phyloP scores from a whole-genome alignment of 2,888 invertebrate species.

The Lissonota sp. region DNA sequence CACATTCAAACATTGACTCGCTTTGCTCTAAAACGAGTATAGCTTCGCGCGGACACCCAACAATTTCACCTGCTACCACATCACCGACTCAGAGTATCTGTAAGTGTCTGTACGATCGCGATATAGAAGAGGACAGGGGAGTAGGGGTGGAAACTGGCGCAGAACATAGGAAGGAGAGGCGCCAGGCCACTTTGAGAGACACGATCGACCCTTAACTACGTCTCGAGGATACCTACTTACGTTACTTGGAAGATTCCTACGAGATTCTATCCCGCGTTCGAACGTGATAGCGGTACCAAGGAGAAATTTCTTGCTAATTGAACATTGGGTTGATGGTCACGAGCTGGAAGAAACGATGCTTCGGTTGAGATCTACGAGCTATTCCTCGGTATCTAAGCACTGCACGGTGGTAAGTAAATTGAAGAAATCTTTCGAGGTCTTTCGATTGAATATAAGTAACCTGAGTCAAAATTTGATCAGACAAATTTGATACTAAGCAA shows the following conservation, averaged over 20 bases:
- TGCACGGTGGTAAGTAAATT: slow-evolving; percentile 12
- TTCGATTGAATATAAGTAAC: background rate
- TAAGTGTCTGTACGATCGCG: slow-evolving; percentile 19
- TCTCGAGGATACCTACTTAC: slow-evolving; percentile 58
- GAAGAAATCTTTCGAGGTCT: background rate
- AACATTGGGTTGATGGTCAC: slow-evolving; percentile 47
- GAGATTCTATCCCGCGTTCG: slow-evolving; percentile 53
- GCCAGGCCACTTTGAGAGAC: slow-evolving; percentile 80
- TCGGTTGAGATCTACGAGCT: background rate
- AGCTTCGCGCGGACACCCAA: slow-evolving; percentile 29
- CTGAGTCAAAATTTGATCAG: background rate
- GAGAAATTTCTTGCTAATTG: slow-evolving; percentile 54
- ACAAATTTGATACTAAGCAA: background rate
- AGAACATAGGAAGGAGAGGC: slow-evolving; percentile 72
- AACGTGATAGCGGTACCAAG: slow-evolving; percentile 51
- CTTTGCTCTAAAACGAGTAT: slow-evolving; percentile 45
- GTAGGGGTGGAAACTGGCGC: slow-evolving; percentile 61
- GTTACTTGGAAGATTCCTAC: slow-evolving; percentile 51
- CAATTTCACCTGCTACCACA: slow-evolving; percentile 33
- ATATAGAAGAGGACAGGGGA: slow-evolving; percentile 20
- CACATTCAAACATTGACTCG: slow-evolving; percentile 61
- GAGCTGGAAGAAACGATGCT: slow-evolving; percentile 1
- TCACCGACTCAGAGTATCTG: slow-evolving; percentile 12
- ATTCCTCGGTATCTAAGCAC: slow-evolving; percentile 7
- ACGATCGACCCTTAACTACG: slow-evolving; percentile 80